Evolutionary conservation across 2,797 vertebrate genomes (phyloP).

Genomic region (Muscicapa comitata): DNA sequence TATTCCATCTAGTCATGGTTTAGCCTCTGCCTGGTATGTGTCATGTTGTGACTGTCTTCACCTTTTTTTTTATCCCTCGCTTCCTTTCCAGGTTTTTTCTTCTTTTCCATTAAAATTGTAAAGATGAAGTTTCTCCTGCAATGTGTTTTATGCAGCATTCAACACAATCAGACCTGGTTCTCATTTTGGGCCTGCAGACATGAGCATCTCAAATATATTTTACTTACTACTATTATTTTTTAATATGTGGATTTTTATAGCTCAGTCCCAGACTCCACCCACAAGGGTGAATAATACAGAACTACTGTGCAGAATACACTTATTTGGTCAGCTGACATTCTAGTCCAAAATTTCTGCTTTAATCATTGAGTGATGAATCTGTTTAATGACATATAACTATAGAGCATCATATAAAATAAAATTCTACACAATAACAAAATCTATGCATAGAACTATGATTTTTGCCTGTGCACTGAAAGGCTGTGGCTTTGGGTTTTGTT

Average conservation of each 20-base stretch:
- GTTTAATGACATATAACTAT: neutral
- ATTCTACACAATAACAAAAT: neutral
- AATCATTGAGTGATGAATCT: neutral
- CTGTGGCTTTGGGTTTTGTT: neutral
- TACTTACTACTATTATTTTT: neutral
- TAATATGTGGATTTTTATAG: neutral
- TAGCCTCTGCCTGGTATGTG: neutral
- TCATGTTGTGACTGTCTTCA: neutral
- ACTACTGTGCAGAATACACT: neutral
- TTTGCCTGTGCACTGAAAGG: neutral
- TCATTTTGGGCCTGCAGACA: neutral
- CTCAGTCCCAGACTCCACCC: neutral
- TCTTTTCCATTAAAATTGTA: neutral
- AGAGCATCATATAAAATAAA: neutral
- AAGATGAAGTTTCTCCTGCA: neutral
- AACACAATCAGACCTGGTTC: neutral
- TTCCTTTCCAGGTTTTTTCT: neutral
- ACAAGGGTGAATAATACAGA: neutral
- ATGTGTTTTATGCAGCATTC: neutral
- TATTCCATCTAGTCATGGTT: neutral
- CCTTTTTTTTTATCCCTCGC: neutral
- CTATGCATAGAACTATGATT: fast-evolving
- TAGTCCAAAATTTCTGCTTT: neutral
- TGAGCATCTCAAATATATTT: neutral
- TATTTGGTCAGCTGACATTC: neutral